A percentile compares a stretch with the other conserved stretches of the same genome.
These are phyloP conservation scores for Glaucomys volans DNA, from an alignment of 2,113 vertebrate genomes.

Conservation along the genomic window DNA sequence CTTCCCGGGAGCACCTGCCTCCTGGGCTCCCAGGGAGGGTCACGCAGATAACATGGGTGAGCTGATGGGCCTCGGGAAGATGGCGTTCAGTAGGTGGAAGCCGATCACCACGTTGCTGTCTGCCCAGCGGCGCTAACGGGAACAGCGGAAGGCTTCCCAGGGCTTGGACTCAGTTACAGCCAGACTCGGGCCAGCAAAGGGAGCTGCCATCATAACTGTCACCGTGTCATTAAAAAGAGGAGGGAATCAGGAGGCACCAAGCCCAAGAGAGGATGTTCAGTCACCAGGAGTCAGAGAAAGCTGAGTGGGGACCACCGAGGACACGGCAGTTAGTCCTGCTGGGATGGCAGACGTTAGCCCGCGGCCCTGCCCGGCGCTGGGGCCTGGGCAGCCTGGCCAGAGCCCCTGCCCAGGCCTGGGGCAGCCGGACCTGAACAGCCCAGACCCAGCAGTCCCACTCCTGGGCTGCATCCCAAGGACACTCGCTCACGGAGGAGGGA, in stretches of 20 bases:
- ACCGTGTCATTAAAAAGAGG: neutral
- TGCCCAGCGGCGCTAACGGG: neutral
- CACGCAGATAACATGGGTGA: neutral
- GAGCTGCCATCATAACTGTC: neutral
- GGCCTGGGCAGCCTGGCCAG: neutral
- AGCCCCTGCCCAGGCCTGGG: neutral
- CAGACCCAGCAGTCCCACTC: neutral
- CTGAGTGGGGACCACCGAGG: neutral
- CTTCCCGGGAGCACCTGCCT: neutral
- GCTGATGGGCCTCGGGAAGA: neutral
- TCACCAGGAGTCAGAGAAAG: neutral
- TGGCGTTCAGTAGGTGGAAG: neutral
- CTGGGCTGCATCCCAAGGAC: neutral
- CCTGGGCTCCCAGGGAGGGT: no score
- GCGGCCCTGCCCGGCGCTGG: no score
- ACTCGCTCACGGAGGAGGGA: no score
- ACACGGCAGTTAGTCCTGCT: fast-evolving
- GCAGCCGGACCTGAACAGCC: neutral
- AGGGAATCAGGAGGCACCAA: neutral
- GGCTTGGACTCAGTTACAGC: neutral
- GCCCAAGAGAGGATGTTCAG: neutral
- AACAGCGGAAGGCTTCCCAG: neutral
- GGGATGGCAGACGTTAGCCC: neutral
- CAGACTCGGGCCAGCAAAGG: neutral
- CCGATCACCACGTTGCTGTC: neutral